These are phyloP conservation scores for Molossus alvarezi DNA, from an alignment of 2,797 vertebrate genomes.

Conservation along the genomic window DNA sequence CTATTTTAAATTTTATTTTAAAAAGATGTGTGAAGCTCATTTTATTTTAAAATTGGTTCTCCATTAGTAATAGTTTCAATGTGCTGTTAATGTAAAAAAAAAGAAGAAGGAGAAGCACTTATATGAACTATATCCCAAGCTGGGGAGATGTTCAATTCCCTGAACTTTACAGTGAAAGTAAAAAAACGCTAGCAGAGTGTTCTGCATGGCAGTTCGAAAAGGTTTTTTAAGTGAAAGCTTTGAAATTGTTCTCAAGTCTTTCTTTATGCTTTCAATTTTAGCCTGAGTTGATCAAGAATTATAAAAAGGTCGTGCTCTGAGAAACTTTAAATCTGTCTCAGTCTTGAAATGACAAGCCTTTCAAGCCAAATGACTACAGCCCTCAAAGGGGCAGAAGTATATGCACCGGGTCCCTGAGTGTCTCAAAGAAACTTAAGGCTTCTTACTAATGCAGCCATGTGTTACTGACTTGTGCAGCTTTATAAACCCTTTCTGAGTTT, in stretches of 20 bases:
- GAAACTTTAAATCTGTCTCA: constrained; percentile 80
- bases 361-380: constrained; percentile 52
- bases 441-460: constrained; percentile 68
- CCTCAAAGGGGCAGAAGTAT: background rate
- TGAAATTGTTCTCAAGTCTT: constrained; percentile 71
- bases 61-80: constrained; percentile 73
- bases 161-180: constrained; percentile 67
- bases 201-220: constrained; percentile 65
- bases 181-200: constrained; percentile 47
- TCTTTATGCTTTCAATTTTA: constrained; percentile 78
- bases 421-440: constrained; percentile 65
- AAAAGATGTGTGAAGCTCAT: constrained; percentile 78
- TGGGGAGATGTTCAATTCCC: constrained; percentile 30
- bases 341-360: constrained; percentile 79
- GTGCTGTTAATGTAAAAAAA: background rate
- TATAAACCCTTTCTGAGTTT: background rate
- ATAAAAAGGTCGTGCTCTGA: constrained; percentile 64
- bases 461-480: constrained; percentile 53
- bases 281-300: constrained; percentile 68
- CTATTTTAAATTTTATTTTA: constrained; percentile 78
- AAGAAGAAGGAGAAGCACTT: background rate
- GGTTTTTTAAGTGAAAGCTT: constrained; percentile 70
- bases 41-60: constrained; percentile 79
- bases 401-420: background rate
- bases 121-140: constrained; percentile 36